Conservation (phyloP, 2,113 vertebrate genomes). For the Alligator mississippiensis region DNA sequence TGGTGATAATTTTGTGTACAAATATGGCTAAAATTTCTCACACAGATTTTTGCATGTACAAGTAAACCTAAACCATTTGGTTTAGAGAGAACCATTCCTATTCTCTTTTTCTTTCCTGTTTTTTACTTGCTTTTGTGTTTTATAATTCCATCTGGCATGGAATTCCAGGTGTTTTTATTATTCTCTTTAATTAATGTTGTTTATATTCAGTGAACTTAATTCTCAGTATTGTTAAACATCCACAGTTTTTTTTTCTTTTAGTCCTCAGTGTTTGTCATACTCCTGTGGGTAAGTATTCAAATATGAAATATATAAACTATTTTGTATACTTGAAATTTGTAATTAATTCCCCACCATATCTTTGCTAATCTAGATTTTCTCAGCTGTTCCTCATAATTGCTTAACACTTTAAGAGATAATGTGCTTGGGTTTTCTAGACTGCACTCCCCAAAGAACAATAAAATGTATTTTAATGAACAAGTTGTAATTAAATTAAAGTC, state of each 20-base stretch:
- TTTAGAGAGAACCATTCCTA: not conserved
- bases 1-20: not conserved
- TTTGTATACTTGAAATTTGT: not conserved
- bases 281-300: not conserved
- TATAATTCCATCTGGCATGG: not conserved
- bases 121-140: not conserved
- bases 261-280: not conserved
- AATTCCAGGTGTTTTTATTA: not conserved
- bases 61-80: not conserved
- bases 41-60: not conserved
- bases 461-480: not conserved
- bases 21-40: not conserved
- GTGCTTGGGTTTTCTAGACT: not conserved
- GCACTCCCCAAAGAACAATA: not conserved
- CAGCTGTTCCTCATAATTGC: not conserved
- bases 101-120: not conserved
- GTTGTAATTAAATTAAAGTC: not conserved
- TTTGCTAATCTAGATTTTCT: slow-evolving; percentile 6
- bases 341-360: not conserved
- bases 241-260: not conserved
- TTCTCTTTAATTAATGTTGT: not conserved
- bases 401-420: not conserved
- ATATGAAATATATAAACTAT: not conserved
- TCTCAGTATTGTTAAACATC: accelerated
- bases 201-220: not conserved